These are phyloP conservation scores for Agrochola macilenta DNA, from an alignment of 2,888 invertebrate genomes.

Conservation along the genomic window DNA sequence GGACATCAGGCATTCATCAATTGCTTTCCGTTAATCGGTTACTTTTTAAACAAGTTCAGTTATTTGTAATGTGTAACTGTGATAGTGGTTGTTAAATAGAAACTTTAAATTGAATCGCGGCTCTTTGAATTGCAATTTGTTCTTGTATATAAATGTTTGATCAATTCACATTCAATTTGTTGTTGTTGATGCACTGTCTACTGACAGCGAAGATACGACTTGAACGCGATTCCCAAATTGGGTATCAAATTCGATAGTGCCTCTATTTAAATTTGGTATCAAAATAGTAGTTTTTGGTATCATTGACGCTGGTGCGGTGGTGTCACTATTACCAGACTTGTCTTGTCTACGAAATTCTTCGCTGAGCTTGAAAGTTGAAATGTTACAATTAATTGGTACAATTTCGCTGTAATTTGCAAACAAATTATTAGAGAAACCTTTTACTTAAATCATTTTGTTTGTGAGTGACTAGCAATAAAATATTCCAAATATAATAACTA, in stretches of 20 bases:
- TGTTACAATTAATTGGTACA: neutral
- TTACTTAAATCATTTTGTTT: neutral
- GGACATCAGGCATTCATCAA: slow-evolving; percentile 51
- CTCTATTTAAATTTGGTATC: neutral
- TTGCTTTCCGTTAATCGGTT: slow-evolving; percentile 48
- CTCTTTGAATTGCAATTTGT: slow-evolving; percentile 32
- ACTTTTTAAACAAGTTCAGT: slow-evolving; percentile 43
- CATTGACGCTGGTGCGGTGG: neutral
- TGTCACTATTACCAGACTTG: neutral
- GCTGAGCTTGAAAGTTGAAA: neutral
- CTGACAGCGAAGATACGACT: neutral
- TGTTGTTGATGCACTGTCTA: slow-evolving; percentile 7
- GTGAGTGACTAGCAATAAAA: neutral
- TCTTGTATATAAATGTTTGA: slow-evolving; percentile 30
- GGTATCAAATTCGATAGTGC: neutral
- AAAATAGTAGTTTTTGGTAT: neutral
- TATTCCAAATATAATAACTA: neutral
- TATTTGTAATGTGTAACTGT: slow-evolving; percentile 48
- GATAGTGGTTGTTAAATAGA: slow-evolving; percentile 36
- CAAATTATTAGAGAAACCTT: neutral
- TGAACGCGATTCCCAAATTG: neutral
- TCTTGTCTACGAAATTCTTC: neutral
- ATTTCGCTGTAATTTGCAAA: neutral
- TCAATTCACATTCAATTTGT: slow-evolving; percentile 1
- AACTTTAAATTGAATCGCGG: slow-evolving; percentile 31